Evolutionary conservation across 2,113 vertebrate genomes (phyloP), one percentile per base, ranked within the genome.

Genomic region (Hoplias malabaricus): DNA sequence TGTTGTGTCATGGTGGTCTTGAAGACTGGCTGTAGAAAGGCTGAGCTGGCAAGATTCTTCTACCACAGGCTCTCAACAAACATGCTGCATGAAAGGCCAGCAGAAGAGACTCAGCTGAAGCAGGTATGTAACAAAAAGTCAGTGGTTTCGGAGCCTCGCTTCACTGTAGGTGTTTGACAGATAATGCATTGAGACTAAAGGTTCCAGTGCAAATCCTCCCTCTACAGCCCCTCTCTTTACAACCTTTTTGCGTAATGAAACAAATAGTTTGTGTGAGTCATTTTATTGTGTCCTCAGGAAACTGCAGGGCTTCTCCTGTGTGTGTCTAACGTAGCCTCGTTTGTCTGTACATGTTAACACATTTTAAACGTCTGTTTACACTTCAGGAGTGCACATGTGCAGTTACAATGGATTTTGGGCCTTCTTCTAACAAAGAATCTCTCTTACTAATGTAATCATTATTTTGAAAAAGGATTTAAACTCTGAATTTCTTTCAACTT

Each of bases 71-170:
- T 43, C 56, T 33, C 61, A 12, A 77, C 82, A 85, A 83, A 76
- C 70, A 80, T 54, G 65, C 78, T 76, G 83, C 68, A 83, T 83
- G 86, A 76, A 33, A 68, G 82, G 80, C 81, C 67, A 38, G 71
- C 69, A 63, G 65, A 42, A 59, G 80, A 59, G 84, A 77, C 75
- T 85, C 83, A 84, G 80, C 76, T 84, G 74, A 48, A 61, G 42
- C 83, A 89, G 89, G 91, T 91, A 90, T 80, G 90, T 84, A 82
- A 82, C 77, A 87, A 80, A 66, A 9, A 38, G 67, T 80, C 48
- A 56, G 46, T 69, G 29, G 38, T 43, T 10, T 14, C 67, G 29
- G 14, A 36, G 34, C 21, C 53, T 25, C 3, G 25, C 29, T 43
- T 1, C 21, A 21, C 54, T 54, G 36, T 80, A 27, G 78, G 56